Evolutionary conservation across 2,113 vertebrate species (phyloP).

Genomic region (Nibea coibor): DNA sequence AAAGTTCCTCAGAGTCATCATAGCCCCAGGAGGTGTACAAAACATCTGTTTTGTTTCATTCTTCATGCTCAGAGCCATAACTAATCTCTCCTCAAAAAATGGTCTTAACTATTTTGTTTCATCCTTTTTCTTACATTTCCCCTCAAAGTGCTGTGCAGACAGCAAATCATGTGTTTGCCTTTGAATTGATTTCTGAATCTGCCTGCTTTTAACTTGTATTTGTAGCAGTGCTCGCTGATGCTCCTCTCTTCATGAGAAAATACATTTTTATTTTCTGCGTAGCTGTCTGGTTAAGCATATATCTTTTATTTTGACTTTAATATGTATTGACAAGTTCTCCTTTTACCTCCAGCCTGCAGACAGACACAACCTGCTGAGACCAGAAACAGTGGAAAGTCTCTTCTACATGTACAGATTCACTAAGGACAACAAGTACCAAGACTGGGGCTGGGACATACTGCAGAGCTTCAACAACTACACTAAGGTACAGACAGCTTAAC

Average conservation of each 20-base stretch:
- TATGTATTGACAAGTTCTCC: neutral
- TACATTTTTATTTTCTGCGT: neutral
- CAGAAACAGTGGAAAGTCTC: conserved; percentile 89
- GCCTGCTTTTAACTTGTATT: conserved; percentile 7
- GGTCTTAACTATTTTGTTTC: neutral
- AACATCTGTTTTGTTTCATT: neutral
- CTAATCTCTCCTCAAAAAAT: neutral
- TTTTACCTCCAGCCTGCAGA: conserved; percentile 84
- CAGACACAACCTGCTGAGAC: conserved; percentile 88
- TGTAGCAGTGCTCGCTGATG: neutral
- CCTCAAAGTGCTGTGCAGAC: neutral
- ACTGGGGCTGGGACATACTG: conserved; percentile 97
- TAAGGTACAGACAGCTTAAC: conserved; percentile 80
- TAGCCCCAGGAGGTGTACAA: neutral
- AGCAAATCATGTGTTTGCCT: neutral
- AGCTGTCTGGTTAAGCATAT: neutral
- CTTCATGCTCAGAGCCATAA: neutral
- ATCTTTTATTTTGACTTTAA: neutral
- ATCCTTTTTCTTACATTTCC: neutral
- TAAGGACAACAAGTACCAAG: conserved; percentile 89
- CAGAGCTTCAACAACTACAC: conserved; percentile 94
- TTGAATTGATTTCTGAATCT: neutral
- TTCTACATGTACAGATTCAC: conserved; percentile 91
- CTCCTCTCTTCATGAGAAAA: neutral
- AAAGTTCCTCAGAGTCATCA: neutral